phyloP scores from a whole-genome alignment of 2,113 vertebrate genomes.

The Haliaeetus leucogaster region DNA sequence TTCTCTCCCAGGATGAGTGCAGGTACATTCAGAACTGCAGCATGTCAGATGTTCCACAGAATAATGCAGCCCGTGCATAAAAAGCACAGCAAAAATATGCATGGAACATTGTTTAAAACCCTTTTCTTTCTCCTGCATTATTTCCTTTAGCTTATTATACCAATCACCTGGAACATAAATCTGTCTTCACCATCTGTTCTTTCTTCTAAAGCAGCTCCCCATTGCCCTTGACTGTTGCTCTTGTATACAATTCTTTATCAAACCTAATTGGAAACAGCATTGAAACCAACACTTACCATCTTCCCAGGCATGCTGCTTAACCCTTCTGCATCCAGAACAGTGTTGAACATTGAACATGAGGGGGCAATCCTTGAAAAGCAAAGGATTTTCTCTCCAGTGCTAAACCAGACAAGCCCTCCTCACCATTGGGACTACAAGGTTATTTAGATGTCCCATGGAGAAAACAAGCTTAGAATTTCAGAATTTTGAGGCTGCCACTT shows the following conservation, averaged over 20 bases:
- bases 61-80: background rate
- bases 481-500: background rate
- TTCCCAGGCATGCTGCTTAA: background rate
- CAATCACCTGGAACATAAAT: constrained; percentile 50
- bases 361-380: background rate
- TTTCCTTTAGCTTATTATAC: constrained; percentile 15
- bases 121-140: background rate
- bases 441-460: background rate
- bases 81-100: background rate
- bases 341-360: background rate
- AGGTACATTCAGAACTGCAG: background rate
- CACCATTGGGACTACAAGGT: background rate
- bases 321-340: background rate
- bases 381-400: background rate
- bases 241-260: background rate
- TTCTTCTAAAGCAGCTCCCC: background rate
- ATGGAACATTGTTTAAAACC: background rate
- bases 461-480: background rate
- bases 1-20: background rate
- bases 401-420: background rate
- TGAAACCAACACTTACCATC: background rate
- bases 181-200: constrained; percentile 10
- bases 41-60: background rate
- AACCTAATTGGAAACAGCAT: constrained; percentile 20
- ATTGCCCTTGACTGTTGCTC: background rate